Percentiles rank a stretch among this genome's conserved stretches.
These are phyloP conservation scores for Limanda limanda DNA, from an alignment of 2,113 vertebrate genomes.

Conservation along the genomic window DNA sequence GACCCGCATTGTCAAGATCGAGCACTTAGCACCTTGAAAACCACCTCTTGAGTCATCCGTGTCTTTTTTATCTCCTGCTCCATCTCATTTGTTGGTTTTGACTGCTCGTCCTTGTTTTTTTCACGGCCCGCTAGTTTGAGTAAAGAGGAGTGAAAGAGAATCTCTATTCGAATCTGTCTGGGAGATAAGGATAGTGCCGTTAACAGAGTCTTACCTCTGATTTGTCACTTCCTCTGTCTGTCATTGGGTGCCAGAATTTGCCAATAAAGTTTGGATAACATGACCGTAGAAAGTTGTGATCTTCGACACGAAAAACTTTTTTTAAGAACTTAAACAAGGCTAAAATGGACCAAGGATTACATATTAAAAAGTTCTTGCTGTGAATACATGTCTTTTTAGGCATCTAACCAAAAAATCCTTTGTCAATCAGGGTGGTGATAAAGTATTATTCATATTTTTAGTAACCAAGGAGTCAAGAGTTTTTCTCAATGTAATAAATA, in stretches of 20 bases:
- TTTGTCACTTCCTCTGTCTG: neutral
- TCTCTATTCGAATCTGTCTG: neutral
- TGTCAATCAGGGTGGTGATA: too few species aligned
- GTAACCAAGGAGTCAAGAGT: neutral
- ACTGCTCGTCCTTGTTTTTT: constrained; percentile 20
- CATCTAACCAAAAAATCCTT: too few species aligned
- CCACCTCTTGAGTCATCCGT: constrained; percentile 6
- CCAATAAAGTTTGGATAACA: neutral
- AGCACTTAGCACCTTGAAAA: constrained; percentile 45
- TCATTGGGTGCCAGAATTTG: neutral
- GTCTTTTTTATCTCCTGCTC: constrained; percentile 37
- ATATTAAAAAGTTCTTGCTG: too few species aligned
- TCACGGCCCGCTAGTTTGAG: constrained; percentile 21
- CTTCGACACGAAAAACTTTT: too few species aligned
- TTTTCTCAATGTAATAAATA: neutral
- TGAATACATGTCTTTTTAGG: too few species aligned
- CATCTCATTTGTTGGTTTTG: constrained; percentile 21
- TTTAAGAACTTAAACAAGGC: too few species aligned
- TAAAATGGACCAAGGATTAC: too few species aligned
- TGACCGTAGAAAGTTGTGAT: neutral
- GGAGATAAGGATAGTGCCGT: constrained; percentile 7
- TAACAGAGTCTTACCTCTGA: neutral
- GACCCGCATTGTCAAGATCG: constrained; percentile 49
- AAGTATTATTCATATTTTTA: too few species aligned
- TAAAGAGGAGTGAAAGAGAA: constrained; percentile 16